These are phyloP conservation scores for Micromesistius poutassou DNA, from an alignment of 2,797 vertebrate species.

Conservation along the genomic window DNA sequence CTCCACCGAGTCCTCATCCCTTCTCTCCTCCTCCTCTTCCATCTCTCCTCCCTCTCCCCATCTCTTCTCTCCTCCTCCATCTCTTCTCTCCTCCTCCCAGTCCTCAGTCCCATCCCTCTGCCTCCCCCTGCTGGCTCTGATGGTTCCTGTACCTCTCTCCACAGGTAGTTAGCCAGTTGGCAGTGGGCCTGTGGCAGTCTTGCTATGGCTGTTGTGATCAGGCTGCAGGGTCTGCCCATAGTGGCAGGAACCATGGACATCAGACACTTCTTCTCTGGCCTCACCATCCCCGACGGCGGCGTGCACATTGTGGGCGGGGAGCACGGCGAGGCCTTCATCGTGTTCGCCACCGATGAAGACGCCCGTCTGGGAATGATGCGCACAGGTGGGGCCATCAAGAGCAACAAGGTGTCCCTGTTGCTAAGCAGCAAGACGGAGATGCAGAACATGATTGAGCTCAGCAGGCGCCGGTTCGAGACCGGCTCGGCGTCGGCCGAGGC, in stretches of 20 bases:
- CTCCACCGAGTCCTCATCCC: not conserved
- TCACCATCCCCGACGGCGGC: conserved; percentile 99
- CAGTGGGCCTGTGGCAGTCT: conserved; percentile 1
- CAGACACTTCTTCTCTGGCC: conserved; percentile 99
- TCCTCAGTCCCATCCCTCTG: not conserved
- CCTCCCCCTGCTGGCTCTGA: conserved; percentile 3
- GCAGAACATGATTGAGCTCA: conserved; percentile 99
- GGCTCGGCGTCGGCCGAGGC: conserved; percentile 67
- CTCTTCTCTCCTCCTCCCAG: not conserved
- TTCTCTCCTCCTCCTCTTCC: not conserved
- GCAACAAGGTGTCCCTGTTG: conserved; percentile 96
- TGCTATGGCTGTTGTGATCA: conserved; percentile 99
- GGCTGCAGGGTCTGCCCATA: conserved; percentile 99
- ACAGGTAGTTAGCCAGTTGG: conserved; percentile 88
- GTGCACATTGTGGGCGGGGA: conserved; percentile 99
- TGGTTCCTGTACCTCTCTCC: conserved; percentile 94
- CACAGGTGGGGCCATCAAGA: conserved; percentile 97
- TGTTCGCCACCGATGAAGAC: conserved; percentile 99
- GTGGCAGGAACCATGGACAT: conserved; percentile 99
- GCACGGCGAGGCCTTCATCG: conserved; percentile 99
- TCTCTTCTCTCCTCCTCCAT: no score
- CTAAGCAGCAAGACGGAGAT: conserved; percentile 99
- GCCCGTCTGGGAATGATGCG: conserved; percentile 99
- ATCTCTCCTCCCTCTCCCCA: no score
- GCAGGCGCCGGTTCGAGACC: conserved; percentile 96